Percentiles rank a stretch among this genome's conserved stretches.
Conservation (phyloP, 2,113 vertebrate genomes). For the Tonatia bakeri region DNA sequence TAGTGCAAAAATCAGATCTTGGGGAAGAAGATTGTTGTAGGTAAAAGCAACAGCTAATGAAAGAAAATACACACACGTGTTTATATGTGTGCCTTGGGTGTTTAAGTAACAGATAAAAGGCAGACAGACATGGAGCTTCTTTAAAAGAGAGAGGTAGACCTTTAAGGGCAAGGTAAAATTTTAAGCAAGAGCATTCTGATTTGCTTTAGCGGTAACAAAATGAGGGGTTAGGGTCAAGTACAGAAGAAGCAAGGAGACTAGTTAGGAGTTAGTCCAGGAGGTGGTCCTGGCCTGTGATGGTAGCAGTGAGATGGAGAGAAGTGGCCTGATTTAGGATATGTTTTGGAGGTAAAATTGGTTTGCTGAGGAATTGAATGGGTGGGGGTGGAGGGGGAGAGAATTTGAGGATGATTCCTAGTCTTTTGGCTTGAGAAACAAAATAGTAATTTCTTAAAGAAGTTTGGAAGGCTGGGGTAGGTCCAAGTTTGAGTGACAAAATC, state of each 20-base stretch:
- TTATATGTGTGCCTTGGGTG: not conserved
- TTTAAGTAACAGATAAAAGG: not conserved
- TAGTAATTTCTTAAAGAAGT: constrained; percentile 1
- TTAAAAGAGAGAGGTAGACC: not conserved
- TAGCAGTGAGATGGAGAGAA: not conserved
- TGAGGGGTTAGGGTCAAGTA: not conserved
- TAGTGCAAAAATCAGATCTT: not conserved
- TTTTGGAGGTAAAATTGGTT: not conserved
- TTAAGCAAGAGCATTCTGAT: not conserved
- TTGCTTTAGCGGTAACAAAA: not conserved
- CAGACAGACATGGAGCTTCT: not conserved
- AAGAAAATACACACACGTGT: not conserved
- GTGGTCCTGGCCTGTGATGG: not conserved
- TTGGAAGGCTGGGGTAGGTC: not conserved
- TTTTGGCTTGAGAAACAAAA: not conserved
- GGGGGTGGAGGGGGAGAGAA: not conserved
- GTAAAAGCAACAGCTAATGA: not conserved
- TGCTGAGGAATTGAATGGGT: not conserved
- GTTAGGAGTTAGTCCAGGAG: not conserved
- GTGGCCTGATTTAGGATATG: not conserved
- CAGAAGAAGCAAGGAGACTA: not conserved
- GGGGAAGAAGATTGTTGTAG: not conserved
- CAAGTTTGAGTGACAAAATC: not conserved
- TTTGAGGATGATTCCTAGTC: not conserved
- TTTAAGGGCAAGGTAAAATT: not conserved